Base-by-base conservation (phyloP, 1,140 invertebrate genomes). In the Trachymyrmex septentrionalis region DNA sequence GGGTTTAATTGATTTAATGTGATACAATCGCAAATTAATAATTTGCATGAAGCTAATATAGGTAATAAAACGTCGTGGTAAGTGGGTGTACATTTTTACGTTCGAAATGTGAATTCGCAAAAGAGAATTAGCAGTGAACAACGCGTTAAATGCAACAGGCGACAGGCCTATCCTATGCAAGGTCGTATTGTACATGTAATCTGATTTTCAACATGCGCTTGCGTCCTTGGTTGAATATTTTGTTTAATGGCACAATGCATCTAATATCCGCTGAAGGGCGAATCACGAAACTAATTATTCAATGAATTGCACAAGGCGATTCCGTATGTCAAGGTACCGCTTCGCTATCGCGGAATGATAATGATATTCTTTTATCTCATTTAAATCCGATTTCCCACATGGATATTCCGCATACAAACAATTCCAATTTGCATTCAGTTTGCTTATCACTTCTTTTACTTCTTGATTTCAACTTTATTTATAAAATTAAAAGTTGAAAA, bases 141-240 rank as follows among this genome's bases (percentile, higher is more conserved):
- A 30, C 19, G 48, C n/a, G 12, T 55, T 69, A 55, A 44, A 55
- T 69, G 63, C 30, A 53, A 80, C 19, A 77, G 19, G 30, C 27
- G 34, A 16, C 27, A 7, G 5, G 2, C 1, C 9, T 10, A 27
- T 5, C 7, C 21, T 4, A 24, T n/a, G 19, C 66, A 57, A 27
- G 66, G 48, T 10, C 30, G 21, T n/a, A 21, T 55, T 80, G n/a
- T 55, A 34, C 21, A 64, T 19, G 24, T 21, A 44, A 81, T 71
- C 67, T 57, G 21, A 81, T 81, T 81, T 81, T 44, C 66, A 71
- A 21, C 50, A 21, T 19, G 12, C 21, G 44, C 27, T 55, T n/a
- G n/a, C 48, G 77, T 38, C 77, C 48, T 80, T 80, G 48, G 63
- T n/a, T 0, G 63, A 80, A 38, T 19, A 69, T 80, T 80, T 80